Evolutionary conservation across 2,888 invertebrate species (phyloP).

Genomic region (Galerucella calmariensis): DNA sequence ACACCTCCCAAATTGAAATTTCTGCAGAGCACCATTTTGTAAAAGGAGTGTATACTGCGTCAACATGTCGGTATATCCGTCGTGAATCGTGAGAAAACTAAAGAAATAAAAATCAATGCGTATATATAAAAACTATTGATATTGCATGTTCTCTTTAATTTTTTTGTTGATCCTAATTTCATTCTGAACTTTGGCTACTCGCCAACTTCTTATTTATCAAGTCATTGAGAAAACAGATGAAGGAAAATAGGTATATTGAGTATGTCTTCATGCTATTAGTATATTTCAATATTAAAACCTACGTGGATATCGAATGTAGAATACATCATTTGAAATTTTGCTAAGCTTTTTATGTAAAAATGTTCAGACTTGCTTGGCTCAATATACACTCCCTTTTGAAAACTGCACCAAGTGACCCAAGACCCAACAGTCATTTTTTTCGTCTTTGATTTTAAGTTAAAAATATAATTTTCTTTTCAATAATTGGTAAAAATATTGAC

Average conservation of each 20-base stretch:
- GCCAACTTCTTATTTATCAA: no score
- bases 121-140: no score
- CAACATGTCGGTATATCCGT: not conserved
- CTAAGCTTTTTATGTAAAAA: not conserved
- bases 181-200: no score
- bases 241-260: no score
- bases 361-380: not conserved
- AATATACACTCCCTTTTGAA: conserved; percentile 12
- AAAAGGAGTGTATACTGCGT: conserved; percentile 13
- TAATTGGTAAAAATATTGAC: not conserved
- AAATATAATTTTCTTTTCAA: conserved; percentile 15
- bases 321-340: no score
- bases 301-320: no score
- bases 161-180: no score
- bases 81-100: conserved; percentile 2
- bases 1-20: conserved; percentile 24
- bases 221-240: no score
- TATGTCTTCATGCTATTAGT: no score
- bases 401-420: conserved; percentile 3
- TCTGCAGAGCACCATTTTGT: conserved; percentile 31
- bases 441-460: conserved; percentile 5
- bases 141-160: no score
- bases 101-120: no score
- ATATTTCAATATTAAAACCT: not conserved
- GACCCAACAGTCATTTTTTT: conserved; percentile 8